phyloP scores from a whole-genome alignment of 2,797 vertebrate genomes.

The Notolepis coatsorum region DNA sequence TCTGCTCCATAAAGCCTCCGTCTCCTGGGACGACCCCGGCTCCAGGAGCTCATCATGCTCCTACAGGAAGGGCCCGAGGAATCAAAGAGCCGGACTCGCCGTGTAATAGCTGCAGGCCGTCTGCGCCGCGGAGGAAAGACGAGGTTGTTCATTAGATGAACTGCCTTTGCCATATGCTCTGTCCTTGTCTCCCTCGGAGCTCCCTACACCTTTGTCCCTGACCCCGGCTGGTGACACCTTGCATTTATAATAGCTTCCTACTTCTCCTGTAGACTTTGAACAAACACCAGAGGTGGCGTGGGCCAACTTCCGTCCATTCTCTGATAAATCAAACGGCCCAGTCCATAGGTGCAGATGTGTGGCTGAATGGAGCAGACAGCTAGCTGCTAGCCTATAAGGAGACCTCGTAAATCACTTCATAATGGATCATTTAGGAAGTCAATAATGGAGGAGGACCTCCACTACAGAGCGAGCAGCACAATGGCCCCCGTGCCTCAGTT shows the following conservation, averaged over 20 bases:
- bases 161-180: conserved; percentile 43
- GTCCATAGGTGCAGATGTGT: conserved; percentile 65
- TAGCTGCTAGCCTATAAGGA: conserved; percentile 22
- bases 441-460: conserved; percentile 68
- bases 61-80: conserved; percentile 81
- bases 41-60: conserved; percentile 79
- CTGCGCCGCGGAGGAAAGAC: conserved; percentile 65
- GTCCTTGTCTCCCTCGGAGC: conserved; percentile 45
- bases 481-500: conserved; percentile 70
- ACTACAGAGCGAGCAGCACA: conserved; percentile 48
- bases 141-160: conserved; percentile 61
- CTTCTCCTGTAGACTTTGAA: conserved; percentile 73
- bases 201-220: conserved; percentile 65
- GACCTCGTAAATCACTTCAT: conserved; percentile 80
- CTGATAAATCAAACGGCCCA: conserved; percentile 73
- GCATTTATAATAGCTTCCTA: conserved; percentile 78
- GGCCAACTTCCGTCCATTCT: conserved; percentile 77
- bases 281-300: conserved; percentile 67
- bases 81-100: conserved; percentile 78
- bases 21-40: conserved; percentile 82
- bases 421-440: conserved; percentile 85
- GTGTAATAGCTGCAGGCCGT: conserved; percentile 76
- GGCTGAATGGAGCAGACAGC: conserved; percentile 60
- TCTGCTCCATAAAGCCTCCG: conserved; percentile 73
- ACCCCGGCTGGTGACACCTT: conserved; percentile 71